These are phyloP conservation scores for Ammospiza caudacuta DNA, from an alignment of 2,113 vertebrate genomes.

Conservation along the genomic window DNA sequence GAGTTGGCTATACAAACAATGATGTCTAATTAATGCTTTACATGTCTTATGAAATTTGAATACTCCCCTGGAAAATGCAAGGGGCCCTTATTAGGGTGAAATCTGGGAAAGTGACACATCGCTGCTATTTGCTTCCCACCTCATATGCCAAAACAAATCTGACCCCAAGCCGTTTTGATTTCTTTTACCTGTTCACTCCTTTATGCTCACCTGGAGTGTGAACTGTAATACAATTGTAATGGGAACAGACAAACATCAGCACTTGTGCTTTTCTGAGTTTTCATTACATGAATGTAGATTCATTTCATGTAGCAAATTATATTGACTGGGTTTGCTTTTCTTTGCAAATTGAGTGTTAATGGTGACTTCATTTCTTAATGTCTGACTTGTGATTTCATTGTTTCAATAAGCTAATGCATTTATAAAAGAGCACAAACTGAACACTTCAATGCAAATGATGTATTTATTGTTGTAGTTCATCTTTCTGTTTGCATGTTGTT, in stretches of 20 bases:
- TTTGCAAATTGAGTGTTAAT: background rate
- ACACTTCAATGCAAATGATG: background rate
- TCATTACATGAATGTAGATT: background rate
- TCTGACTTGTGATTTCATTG: background rate
- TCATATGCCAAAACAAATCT: background rate
- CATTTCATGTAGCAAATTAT: background rate
- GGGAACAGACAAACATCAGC: background rate
- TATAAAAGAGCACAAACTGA: background rate
- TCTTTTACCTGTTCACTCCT: background rate
- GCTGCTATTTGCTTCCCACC: background rate
- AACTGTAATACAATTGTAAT: background rate
- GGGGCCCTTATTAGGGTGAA: accelerated
- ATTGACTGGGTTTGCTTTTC: background rate
- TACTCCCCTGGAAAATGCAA: background rate
- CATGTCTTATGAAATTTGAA: background rate
- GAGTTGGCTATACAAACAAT: accelerated
- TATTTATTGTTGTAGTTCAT: background rate
- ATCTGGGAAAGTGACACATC: background rate
- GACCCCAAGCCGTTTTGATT: background rate
- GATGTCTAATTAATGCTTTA: background rate
- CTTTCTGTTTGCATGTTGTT: background rate
- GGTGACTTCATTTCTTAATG: background rate
- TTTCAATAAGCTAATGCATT: background rate
- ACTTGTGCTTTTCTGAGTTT: background rate
- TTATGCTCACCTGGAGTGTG: background rate